Evolutionary conservation across 2,888 invertebrate species (phyloP).

Genomic region (Baccha elongata): DNA sequence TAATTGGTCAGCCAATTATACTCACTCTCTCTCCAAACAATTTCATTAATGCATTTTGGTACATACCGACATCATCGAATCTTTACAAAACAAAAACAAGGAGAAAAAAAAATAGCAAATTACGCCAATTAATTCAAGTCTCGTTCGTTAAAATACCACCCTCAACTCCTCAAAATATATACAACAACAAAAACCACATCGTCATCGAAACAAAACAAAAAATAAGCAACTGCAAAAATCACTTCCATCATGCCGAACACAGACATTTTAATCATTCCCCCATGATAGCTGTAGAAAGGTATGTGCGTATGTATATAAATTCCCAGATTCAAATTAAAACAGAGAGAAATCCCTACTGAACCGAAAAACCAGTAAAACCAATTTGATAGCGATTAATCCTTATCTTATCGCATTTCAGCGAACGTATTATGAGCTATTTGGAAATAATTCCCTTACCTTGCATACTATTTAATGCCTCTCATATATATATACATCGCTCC

Average conservation of each 20-base stretch:
- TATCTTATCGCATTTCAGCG: constrained; percentile 70
- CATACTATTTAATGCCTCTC: constrained; percentile 8
- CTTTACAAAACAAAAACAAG: constrained; percentile 13
- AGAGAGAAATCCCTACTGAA: constrained; percentile 25
- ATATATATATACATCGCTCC: neutral
- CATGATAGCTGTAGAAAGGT: neutral
- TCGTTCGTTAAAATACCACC: constrained; percentile 66
- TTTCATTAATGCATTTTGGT: constrained; percentile 65
- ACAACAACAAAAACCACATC: constrained; percentile 20
- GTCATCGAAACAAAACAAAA: constrained; percentile 14
- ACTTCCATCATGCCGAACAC: constrained; percentile 33
- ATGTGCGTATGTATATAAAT: neutral
- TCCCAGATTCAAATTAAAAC: neutral
- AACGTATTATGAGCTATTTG: constrained; percentile 49
- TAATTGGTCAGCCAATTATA: constrained; percentile 70
- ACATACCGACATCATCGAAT: constrained; percentile 50
- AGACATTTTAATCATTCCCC: constrained; percentile 56
- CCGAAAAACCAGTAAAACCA: constrained; percentile 41
- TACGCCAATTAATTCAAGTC: constrained; percentile 73
- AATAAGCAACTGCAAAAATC: constrained; percentile 37
- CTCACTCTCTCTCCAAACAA: constrained; percentile 62
- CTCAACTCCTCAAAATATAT: neutral
- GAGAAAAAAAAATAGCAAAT: constrained; percentile 56
- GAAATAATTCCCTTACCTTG: constrained; percentile 48
- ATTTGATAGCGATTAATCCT: constrained; percentile 63